A percentile compares a stretch with the other conserved stretches of the same genome.
phyloP scores from a whole-genome alignment of 2,797 vertebrate species.

The Rhinogobio ventralis region DNA sequence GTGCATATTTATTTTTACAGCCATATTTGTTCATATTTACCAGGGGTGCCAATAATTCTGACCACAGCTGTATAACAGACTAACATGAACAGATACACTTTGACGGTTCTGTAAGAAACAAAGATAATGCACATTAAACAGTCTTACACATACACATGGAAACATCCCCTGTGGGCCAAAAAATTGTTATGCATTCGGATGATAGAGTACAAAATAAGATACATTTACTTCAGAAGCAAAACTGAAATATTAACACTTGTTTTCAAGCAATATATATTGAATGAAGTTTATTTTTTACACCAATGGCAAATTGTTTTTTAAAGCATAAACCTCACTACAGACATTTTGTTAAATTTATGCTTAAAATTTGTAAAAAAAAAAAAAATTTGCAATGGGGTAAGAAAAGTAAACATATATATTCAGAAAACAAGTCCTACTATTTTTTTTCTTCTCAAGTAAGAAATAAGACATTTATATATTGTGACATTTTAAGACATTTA shows the following conservation, averaged over 20 bases:
- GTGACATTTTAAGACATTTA: neutral
- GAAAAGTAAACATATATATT: neutral
- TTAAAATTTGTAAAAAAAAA: neutral
- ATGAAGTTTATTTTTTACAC: neutral
- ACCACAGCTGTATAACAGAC: neutral
- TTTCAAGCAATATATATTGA: neutral
- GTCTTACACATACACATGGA: neutral
- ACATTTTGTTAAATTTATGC: neutral
- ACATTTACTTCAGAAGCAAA: neutral
- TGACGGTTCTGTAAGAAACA: conserved; percentile 14
- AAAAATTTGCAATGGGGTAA: neutral
- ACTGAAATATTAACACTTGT: neutral
- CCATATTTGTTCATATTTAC: too few species aligned
- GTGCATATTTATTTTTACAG: too few species aligned
- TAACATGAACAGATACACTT: conserved; percentile 29
- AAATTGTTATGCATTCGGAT: neutral
- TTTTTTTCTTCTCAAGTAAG: neutral
- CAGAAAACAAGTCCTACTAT: conserved; percentile 1
- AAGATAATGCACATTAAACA: conserved; percentile 19
- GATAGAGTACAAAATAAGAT: neutral
- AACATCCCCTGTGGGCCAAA: neutral
- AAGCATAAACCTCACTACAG: neutral
- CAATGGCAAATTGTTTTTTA: neutral
- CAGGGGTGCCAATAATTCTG: too few species aligned
- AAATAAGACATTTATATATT: too few species aligned